phyloP scores from a whole-genome alignment of 2,797 vertebrate genomes.

The Aselliscus stoliczkanus region DNA sequence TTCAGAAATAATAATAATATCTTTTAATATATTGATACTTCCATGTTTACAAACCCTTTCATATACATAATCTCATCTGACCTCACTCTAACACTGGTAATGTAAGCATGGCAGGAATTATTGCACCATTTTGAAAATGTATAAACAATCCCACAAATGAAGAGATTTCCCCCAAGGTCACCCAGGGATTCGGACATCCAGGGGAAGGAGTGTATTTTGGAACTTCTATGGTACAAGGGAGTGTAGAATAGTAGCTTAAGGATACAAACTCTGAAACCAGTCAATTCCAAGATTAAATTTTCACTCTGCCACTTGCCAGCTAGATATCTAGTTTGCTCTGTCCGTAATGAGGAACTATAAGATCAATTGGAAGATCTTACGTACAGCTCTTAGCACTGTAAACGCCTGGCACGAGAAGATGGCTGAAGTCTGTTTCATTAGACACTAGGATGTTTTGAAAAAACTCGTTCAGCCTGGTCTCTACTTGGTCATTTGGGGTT shows the following conservation, averaged over 20 bases:
- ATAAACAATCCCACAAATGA: neutral
- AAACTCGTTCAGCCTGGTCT: neutral
- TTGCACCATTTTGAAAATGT: neutral
- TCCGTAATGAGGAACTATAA: neutral
- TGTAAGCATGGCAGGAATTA: neutral
- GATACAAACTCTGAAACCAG: neutral
- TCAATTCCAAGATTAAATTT: neutral
- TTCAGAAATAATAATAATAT: conserved; percentile 12
- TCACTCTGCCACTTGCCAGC: neutral
- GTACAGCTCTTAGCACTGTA: neutral
- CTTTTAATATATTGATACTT: neutral
- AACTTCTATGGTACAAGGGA: neutral
- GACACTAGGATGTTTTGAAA: neutral
- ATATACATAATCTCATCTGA: neutral
- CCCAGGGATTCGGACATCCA: neutral
- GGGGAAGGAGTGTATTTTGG: neutral
- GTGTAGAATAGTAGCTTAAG: neutral
- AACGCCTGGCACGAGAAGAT: neutral
- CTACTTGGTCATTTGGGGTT: neutral
- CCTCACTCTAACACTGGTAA: neutral
- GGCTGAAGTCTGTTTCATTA: neutral
- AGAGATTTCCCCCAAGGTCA: neutral
- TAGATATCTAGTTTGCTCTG: neutral
- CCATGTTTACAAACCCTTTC: neutral
- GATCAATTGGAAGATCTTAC: neutral